phyloP scores from a whole-genome alignment of 2,888 invertebrate species.

The Psococerastis gibbosa region DNA sequence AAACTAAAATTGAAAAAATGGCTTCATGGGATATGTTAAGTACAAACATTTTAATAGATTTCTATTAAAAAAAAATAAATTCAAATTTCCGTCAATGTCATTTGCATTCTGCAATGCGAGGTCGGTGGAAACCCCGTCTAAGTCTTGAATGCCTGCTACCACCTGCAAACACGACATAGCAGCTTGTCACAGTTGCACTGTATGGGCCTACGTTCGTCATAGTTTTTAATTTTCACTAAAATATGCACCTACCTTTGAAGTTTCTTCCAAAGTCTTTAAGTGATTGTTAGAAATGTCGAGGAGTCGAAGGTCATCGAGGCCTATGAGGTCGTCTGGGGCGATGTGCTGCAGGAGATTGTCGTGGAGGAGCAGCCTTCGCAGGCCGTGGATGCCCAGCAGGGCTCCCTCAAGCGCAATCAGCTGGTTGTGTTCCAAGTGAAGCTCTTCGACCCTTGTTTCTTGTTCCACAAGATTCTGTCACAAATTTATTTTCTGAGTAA shows the following conservation, averaged over 20 bases:
- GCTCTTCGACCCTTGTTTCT: conserved; percentile 49
- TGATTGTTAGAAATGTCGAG: conserved; percentile 63
- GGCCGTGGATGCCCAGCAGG: conserved; percentile 50
- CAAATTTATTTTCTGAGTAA: too few relatives aligned
- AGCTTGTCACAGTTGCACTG: too few relatives aligned
- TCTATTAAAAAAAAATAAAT: too few relatives aligned
- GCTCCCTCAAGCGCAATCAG: conserved; percentile 52
- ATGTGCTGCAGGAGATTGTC: conserved; percentile 55
- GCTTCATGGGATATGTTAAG: too few relatives aligned
- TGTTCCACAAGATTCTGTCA: conserved; percentile 59
- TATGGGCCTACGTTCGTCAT: too few relatives aligned
- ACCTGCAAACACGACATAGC: too few relatives aligned
- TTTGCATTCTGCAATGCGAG: too few relatives aligned
- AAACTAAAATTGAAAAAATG: too few relatives aligned
- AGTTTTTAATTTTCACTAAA: conserved; percentile 5
- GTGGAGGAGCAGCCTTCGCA: conserved; percentile 51
- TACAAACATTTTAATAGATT: too few relatives aligned
- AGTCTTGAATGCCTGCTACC: too few relatives aligned
- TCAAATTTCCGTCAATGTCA: too few relatives aligned
- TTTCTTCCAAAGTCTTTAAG: conserved; percentile 56
- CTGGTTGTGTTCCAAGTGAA: conserved; percentile 55
- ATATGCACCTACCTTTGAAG: conserved; percentile 45
- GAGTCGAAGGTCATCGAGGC: conserved; percentile 49
- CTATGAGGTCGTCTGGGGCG: conserved; percentile 57
- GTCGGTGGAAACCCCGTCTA: too few relatives aligned